Evolutionary conservation across 2,797 vertebrate species (phyloP), one percentile per base, ranked within the genome.

Genomic region (Botia kubotai): DNA sequence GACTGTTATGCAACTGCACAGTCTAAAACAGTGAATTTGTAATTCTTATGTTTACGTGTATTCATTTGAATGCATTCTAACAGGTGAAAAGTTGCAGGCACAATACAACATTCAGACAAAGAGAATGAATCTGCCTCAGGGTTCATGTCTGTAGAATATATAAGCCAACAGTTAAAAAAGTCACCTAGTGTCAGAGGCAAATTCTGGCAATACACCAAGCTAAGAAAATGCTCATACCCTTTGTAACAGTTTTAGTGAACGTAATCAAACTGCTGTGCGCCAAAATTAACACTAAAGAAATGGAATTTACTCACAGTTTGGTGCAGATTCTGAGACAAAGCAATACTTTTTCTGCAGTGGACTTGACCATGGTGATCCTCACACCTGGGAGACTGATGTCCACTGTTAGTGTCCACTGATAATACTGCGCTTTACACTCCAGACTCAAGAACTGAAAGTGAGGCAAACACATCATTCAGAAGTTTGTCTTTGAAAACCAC

Each of bases 381-480:
- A 60, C 76, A 69, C 79, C 77, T 79, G 82, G 68, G 62, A 75
- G 71, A 39, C 68, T 77, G 73, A 63, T 69, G 82, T 84, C 82
- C 77, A 77, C 43, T 33, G 76, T 75, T 55, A 77, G 63, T 26
- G 68, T n/a, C n/a, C n/a, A n/a, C n/a, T n/a, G n/a, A n/a, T n/a
- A n/a, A n/a, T n/a, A n/a, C n/a, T n/a, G 69, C 60, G 74, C 71
- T 75, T 50, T 55, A 79, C 78, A 89, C 93, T 93, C 91, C 89
- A 70, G 85, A 91, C 92, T 91, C 90, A 90, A 91, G 89, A 92
- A 93, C 90, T 91, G 85, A 92, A 85, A 88, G 87, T 77, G 82
- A 89, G 90, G 84, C 84, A 71, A 88, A 90, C 90, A 92, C 91
- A 93, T 94, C 93, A 94, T 93, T 95, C 92, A 91, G 89, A 91